Conservation (phyloP, 2,888 invertebrate genomes). For the Nomada fucata region DNA sequence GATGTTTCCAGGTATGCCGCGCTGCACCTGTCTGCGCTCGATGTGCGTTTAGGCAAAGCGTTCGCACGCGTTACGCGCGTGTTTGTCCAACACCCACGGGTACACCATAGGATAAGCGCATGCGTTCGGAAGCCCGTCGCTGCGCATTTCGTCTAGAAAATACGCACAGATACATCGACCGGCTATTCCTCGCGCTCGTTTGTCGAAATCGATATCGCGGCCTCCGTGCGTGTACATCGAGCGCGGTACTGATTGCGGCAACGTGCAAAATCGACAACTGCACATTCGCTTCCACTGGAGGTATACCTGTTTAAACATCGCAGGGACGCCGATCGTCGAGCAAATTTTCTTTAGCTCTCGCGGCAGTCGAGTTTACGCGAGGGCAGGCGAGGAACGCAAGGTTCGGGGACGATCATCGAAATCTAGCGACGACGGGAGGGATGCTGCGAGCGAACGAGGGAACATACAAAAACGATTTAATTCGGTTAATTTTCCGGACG, state of each 20-base stretch:
- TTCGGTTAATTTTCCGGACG: slow-evolving; percentile 49
- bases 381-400: neutral
- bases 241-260: slow-evolving; percentile 58
- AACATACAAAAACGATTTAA: slow-evolving; percentile 50
- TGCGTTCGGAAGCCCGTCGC: slow-evolving; percentile 36
- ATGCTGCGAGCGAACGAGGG: slow-evolving; percentile 1
- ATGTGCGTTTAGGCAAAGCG: too few relatives aligned
- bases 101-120: slow-evolving; percentile 5
- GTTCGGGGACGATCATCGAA: neutral
- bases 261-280: slow-evolving; percentile 54
- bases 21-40: too few relatives aligned
- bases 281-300: neutral
- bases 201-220: slow-evolving; percentile 70
- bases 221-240: slow-evolving; percentile 53
- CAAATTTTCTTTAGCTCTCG: too few relatives aligned
- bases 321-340: too few relatives aligned
- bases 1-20: too few relatives aligned
- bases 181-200: slow-evolving; percentile 66
- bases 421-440: neutral
- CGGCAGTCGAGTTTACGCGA: too few relatives aligned
- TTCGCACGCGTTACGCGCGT: neutral
- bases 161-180: slow-evolving; percentile 17
- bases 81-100: neutral
- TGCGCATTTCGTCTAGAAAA: slow-evolving; percentile 56
- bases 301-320: neutral